These are phyloP conservation scores for Scalopus aquaticus DNA, from an alignment of 2,113 vertebrate species.

Conservation along the genomic window DNA sequence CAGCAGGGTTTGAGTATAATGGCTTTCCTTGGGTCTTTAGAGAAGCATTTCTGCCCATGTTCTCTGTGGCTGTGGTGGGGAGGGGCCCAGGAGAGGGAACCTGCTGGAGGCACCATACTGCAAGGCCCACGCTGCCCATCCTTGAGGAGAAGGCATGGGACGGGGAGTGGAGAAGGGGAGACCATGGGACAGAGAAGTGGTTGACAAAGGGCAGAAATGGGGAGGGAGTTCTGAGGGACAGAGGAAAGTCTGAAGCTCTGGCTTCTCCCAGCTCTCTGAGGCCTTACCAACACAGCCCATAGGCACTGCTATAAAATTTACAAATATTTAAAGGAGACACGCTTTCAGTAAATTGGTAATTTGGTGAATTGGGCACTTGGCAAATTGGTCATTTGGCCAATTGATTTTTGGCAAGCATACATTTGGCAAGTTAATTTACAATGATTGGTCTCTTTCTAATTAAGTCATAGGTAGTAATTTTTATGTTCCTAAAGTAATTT, in stretches of 20 bases:
- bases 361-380: conserved; percentile 22
- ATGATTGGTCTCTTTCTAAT: conserved; percentile 8
- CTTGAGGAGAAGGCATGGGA: not conserved
- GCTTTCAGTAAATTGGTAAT: conserved; percentile 18
- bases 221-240: not conserved
- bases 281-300: not conserved
- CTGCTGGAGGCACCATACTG: not conserved
- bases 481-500: conserved; percentile 1
- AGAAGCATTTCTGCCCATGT: not conserved
- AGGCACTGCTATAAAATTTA: not conserved
- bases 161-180: not conserved
- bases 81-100: not conserved
- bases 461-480: conserved; percentile 32
- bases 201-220: not conserved
- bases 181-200: not conserved
- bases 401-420: conserved; percentile 36
- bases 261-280: not conserved
- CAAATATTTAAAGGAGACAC: conserved; percentile 5
- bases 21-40: not conserved
- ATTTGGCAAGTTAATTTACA: conserved; percentile 30
- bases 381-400: not conserved
- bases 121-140: not conserved
- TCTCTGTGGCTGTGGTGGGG: not conserved
- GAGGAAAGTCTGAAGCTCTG: not conserved
- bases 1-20: not conserved